A percentile compares a stretch with the other conserved stretches of the same genome.
Evolutionary conservation across 2,113 vertebrate species (phyloP).

Genomic region (Parotia lawesii): DNA sequence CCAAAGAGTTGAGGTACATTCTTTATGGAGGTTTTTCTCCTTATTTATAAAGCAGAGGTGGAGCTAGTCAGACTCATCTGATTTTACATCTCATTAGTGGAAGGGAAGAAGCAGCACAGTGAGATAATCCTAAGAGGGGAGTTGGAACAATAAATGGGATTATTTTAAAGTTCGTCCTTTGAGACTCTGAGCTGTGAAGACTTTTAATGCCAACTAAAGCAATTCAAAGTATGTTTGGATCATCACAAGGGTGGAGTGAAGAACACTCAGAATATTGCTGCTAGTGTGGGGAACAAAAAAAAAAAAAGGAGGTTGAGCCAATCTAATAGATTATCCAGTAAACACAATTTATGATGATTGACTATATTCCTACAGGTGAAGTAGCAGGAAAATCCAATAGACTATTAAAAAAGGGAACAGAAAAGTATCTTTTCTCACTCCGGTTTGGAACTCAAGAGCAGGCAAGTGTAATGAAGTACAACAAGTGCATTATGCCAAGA

Average conservation of each 20-base stretch:
- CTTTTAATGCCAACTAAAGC: neutral
- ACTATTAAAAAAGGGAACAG: neutral
- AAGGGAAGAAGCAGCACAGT: neutral
- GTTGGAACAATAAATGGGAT: neutral
- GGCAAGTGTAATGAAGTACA: neutral
- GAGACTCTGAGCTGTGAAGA: neutral
- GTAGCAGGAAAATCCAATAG: neutral
- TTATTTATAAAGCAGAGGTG: neutral
- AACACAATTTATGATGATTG: neutral
- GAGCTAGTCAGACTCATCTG: neutral
- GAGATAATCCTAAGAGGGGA: neutral
- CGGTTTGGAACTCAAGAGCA: neutral
- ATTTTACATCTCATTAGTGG: neutral
- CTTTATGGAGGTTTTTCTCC: neutral
- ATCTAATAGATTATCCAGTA: neutral
- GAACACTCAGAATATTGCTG: neutral
- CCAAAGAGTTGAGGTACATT: neutral
- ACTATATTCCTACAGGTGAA: neutral
- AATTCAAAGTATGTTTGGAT: neutral
- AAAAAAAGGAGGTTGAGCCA: neutral
- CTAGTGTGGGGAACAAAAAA: neutral
- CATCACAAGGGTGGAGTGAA: neutral
- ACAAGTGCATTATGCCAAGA: neutral
- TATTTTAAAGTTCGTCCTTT: neutral
- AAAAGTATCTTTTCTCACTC: neutral